Conservation (phyloP, 2,888 invertebrate genomes). For the Hecatera dysodea region DNA sequence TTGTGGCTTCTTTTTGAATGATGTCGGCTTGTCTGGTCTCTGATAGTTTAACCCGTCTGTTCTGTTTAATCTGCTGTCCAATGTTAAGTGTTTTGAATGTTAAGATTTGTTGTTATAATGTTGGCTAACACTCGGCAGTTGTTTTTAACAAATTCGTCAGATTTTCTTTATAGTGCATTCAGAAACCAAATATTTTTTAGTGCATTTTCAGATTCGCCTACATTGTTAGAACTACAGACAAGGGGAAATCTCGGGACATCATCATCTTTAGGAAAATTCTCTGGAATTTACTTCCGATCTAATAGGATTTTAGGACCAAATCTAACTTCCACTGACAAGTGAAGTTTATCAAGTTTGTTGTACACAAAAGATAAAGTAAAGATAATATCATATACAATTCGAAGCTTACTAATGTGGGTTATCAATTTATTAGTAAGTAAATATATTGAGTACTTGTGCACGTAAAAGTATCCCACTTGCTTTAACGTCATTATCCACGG, state of each 20-base stretch:
- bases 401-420: constrained; percentile 36
- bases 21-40: neutral
- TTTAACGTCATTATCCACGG: constrained; percentile 23
- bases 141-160: neutral
- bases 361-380: constrained; percentile 20
- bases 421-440: constrained; percentile 21
- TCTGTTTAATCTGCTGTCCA: neutral
- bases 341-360: neutral
- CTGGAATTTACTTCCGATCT: neutral
- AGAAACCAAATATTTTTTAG: neutral
- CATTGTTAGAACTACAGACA: neutral
- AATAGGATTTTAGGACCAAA: neutral
- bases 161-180: neutral
- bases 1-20: neutral
- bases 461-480: constrained; percentile 12
- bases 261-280: neutral
- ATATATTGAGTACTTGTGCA: constrained; percentile 10
- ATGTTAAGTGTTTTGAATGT: neutral
- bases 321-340: neutral
- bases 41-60: neutral
- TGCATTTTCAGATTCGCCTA: neutral
- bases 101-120: neutral
- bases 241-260: neutral
- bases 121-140: neutral
- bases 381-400: constrained; percentile 26